phyloP scores from a whole-genome alignment of 64 coral and sea anemone species.

The Montipora capricornis region DNA sequence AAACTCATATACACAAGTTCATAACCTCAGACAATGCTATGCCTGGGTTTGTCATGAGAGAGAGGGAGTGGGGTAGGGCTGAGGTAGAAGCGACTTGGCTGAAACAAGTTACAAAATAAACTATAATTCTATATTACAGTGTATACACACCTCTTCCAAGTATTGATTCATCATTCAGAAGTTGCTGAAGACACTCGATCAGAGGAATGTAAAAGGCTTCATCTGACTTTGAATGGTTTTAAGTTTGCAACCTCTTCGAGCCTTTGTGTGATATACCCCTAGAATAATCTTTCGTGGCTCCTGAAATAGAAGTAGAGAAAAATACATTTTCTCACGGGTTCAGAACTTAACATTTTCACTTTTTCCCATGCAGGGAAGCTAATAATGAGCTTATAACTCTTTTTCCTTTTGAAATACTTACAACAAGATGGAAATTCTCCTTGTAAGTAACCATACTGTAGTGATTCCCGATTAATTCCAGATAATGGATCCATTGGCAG shows the following conservation, averaged over 20 bases:
- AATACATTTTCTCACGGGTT: neutral
- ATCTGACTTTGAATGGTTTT: conserved; percentile 31
- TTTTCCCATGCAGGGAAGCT: neutral
- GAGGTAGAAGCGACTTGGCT: too few relatives aligned
- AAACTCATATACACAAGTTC: too few relatives aligned
- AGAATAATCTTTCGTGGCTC: conserved; percentile 40
- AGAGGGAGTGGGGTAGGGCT: too few relatives aligned
- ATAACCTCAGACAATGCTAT: too few relatives aligned
- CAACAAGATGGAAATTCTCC: conserved; percentile 4
- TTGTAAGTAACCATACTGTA: neutral
- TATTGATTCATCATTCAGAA: conserved; percentile 46
- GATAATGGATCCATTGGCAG: conserved; percentile 15
- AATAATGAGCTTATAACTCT: conserved; percentile 2
- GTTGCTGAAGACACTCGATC: conserved; percentile 49
- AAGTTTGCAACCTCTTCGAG: conserved; percentile 16
- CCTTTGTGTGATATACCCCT: conserved; percentile 19
- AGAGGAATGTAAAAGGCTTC: conserved; percentile 36
- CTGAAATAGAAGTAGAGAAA: conserved; percentile 20
- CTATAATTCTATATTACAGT: too few relatives aligned
- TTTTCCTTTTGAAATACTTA: neutral
- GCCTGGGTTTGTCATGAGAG: too few relatives aligned
- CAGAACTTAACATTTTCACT: neutral
- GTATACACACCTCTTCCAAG: conserved; percentile 39
- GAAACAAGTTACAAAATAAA: too few relatives aligned
- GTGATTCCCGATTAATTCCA: neutral